Evolutionary conservation across 2,113 vertebrate genomes (phyloP).

Genomic region (Camarhynchus parvulus): DNA sequence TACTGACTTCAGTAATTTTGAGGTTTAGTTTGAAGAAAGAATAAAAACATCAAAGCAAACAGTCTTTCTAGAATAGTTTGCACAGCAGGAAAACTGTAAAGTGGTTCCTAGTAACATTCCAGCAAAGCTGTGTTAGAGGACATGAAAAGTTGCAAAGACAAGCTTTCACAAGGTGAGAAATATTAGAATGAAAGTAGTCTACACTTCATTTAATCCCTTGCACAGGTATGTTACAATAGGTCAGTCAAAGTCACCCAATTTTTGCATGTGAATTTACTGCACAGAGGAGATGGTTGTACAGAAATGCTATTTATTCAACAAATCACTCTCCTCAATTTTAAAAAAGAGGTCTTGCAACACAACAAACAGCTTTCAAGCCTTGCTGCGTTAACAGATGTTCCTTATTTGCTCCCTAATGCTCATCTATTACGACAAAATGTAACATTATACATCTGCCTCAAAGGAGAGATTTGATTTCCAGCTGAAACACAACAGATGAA

Average conservation of each 20-base stretch:
- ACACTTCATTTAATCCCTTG: not conserved
- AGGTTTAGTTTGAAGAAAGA: not conserved
- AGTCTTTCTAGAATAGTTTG: not conserved
- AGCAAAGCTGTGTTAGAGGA: not conserved
- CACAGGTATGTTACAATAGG: not conserved
- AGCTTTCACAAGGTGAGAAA: not conserved
- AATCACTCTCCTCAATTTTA: not conserved
- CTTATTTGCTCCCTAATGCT: not conserved
- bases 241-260: not conserved
- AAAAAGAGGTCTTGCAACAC: not conserved
- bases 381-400: not conserved
- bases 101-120: not conserved
- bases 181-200: not conserved
- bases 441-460: not conserved
- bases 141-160: not conserved
- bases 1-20: not conserved
- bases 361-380: not conserved
- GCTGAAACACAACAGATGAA: not conserved
- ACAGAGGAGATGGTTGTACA: not conserved
- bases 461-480: slow-evolving; percentile 15
- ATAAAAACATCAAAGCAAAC: not conserved
- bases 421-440: not conserved
- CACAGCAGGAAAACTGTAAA: not conserved
- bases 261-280: not conserved
- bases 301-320: not conserved